Conservation (phyloP, 1,140 invertebrate species). For the Pemphigus obesinymphae region DNA sequence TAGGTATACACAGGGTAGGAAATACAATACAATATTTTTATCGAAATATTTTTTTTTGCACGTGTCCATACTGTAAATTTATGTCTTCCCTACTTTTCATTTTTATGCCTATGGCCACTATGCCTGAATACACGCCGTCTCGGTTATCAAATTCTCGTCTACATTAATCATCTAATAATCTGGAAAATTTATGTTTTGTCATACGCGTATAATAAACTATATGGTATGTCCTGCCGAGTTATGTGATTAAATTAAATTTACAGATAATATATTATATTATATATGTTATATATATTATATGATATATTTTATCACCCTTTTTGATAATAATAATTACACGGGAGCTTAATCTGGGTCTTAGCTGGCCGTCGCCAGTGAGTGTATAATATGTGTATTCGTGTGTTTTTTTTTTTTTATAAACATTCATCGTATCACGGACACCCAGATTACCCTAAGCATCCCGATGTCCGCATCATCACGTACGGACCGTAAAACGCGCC, state of each 20-base stretch:
- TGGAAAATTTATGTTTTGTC: slow-evolving; percentile 18
- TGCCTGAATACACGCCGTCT: neutral
- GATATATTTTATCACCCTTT: slow-evolving; percentile 7
- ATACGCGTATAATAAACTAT: slow-evolving; percentile 4
- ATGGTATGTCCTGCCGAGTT: neutral
- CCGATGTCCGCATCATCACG: slow-evolving; percentile 20
- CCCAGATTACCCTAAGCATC: slow-evolving; percentile 37
- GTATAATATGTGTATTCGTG: neutral
- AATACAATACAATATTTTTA: neutral
- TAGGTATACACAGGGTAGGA: neutral
- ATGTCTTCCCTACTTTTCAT: neutral
- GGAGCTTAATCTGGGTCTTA: slow-evolving; percentile 2
- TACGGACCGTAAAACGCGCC: slow-evolving; percentile 31
- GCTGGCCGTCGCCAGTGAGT: neutral
- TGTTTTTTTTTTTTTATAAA: neutral
- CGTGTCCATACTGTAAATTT: no score
- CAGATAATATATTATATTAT: neutral
- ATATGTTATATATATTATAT: neutral
- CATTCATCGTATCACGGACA: slow-evolving; percentile 38
- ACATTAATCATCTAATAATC: slow-evolving; percentile 15
- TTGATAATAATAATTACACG: slow-evolving; percentile 6
- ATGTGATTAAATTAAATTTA: slow-evolving; percentile 14
- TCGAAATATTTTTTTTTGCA: no score
- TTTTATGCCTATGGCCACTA: no score
- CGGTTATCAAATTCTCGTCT: neutral